phyloP scores from a whole-genome alignment of 2,888 invertebrate species.

The Acronicta leporina region DNA sequence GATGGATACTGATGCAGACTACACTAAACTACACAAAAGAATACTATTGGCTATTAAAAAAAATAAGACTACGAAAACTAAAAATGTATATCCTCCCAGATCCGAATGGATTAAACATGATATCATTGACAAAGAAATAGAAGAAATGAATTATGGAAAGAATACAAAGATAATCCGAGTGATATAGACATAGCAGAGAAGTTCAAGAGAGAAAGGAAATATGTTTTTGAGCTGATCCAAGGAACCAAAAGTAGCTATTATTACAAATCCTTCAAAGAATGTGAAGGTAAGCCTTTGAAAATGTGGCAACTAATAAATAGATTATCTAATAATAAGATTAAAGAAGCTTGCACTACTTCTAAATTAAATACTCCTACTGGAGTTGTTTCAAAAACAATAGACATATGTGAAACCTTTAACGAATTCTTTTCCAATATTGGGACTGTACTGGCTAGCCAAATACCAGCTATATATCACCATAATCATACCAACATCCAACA shows the following conservation, averaged over 20 bases:
- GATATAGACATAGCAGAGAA: background rate
- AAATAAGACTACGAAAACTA: constrained; percentile 1
- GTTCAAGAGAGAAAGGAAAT: background rate
- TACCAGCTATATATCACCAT: background rate
- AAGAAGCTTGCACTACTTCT: background rate
- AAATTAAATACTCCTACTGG: background rate
- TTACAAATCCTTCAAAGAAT: constrained; percentile 2
- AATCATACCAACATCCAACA: background rate
- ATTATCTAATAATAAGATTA: constrained; percentile 1
- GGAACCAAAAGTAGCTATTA: constrained; percentile 1
- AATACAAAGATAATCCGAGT: background rate
- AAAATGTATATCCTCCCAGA: background rate
- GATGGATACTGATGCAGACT: background rate
- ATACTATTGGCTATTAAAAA: background rate
- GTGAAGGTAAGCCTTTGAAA: constrained; percentile 2
- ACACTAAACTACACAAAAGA: background rate
- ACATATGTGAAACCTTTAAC: constrained; percentile 3
- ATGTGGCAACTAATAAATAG: constrained; percentile 15
- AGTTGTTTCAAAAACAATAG: background rate
- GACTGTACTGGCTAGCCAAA: background rate
- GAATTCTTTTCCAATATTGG: background rate
- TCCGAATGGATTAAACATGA: background rate
- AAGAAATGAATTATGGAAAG: constrained; percentile 3
- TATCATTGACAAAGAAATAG: constrained; percentile 1
- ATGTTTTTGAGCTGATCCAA: background rate